Base-by-base conservation (phyloP, 2,797 vertebrate species). In the Capromys pilorides region DNA sequence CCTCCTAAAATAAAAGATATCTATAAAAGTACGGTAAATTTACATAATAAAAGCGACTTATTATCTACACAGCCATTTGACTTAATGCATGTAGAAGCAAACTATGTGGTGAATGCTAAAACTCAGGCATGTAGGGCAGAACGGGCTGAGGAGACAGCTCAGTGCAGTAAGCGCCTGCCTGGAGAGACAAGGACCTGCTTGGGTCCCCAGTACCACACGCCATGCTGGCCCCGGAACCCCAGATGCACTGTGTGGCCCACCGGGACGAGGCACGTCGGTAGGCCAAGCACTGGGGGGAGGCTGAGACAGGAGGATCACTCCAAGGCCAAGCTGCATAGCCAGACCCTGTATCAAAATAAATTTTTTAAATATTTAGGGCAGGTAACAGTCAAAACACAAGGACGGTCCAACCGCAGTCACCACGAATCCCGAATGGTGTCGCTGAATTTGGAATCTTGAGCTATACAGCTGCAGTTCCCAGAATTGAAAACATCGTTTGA, bases 1-100 rank as follows among this genome's bases (percentile, higher is more conserved):
- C 14, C 61, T 69, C 33, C 51, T 80, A 92, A 95, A 78, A 57
- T 71, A 36, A 67, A 78, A 89, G 85, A 69, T 39, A 13, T 78
- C 49, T 93, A 31, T 66, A 69, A 69, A 61, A 75, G n/a, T 87
- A 90, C 73, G 86, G 81, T 73, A 61, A 94, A 95, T 31, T 90
- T 88, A 81, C 6, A 79, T 41, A 86, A 88, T 94, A 92, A 95
- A 96, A 95, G 13, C 86, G 77, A 96, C 28, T 93, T 77, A 82
- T 7, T 94, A 36, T 21, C 51, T 24, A 92, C 33, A 49, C 4
- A 71, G 36, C 19, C 83, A 57, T 73, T 91, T 81, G 59, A 64
- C 6, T 89, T 88, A 21, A 61, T 87, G 62, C 36, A 51, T 77
- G 89, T 85, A 88, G 93, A 89, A 81, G 83, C 13, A 94, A 90